These are phyloP conservation scores for Elaphurus davidianus DNA, from an alignment of 2,113 vertebrate species.

Conservation along the genomic window DNA sequence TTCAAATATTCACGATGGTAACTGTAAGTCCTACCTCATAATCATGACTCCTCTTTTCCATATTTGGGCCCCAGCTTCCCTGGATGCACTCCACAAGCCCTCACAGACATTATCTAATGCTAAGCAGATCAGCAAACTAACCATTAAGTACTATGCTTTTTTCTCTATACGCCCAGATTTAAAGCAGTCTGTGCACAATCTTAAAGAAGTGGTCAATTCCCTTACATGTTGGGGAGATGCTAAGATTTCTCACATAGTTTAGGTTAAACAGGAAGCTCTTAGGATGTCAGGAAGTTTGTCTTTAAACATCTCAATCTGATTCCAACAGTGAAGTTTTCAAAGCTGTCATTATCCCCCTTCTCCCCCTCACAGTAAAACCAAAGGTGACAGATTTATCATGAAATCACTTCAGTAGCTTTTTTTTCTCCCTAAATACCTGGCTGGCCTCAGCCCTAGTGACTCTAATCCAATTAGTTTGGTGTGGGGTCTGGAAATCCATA, in stretches of 20 bases:
- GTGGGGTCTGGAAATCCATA: background rate
- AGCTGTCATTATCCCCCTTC: background rate
- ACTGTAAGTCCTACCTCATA: conserved; percentile 51
- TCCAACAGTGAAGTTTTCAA: conserved; percentile 14
- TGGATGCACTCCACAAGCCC: background rate
- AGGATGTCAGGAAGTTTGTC: background rate
- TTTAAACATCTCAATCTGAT: conserved; percentile 36
- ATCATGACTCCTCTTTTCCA: conserved; percentile 53
- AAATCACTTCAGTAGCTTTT: background rate
- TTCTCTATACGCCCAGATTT: background rate
- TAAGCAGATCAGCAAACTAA: conserved; percentile 52
- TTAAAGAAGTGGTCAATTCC: conserved; percentile 24
- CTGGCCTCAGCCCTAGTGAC: background rate
- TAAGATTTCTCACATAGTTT: conserved; percentile 17
- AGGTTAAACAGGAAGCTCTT: conserved; percentile 39
- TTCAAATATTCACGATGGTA: background rate
- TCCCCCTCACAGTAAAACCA: background rate
- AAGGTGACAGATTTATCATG: conserved; percentile 25
- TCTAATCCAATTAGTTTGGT: background rate
- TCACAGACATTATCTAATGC: conserved; percentile 70
- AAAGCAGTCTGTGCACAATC: conserved; percentile 23
- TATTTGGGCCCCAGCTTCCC: conserved; percentile 50
- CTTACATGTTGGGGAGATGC: background rate
- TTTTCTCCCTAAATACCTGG: background rate
- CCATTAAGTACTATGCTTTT: conserved; percentile 25